Evolutionary conservation across 2,797 vertebrate genomes (phyloP).

Genomic region (Oreochromis mossambicus): DNA sequence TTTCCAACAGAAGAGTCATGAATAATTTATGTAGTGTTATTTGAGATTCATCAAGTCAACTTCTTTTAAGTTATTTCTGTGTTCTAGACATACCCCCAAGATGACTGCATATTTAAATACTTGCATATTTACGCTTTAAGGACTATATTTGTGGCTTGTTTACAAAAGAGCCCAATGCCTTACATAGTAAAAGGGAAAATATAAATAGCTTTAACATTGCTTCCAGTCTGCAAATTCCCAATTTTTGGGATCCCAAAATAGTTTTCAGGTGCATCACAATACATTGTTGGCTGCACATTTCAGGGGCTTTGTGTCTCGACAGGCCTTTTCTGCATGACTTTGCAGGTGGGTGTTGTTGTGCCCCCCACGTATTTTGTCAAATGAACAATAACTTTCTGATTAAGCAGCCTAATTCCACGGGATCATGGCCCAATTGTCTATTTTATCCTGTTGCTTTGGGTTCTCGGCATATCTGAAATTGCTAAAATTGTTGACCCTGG

Average conservation of each 20-base stretch:
- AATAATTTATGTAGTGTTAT: neutral
- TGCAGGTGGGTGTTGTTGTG: constrained; percentile 67
- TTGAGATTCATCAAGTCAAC: neutral
- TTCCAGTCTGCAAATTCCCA: constrained; percentile 12
- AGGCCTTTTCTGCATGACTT: constrained; percentile 71
- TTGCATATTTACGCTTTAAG: neutral
- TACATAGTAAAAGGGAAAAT: neutral
- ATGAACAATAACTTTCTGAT: constrained; percentile 72
- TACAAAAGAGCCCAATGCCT: neutral
- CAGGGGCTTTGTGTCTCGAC: constrained; percentile 51
- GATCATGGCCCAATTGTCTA: constrained; percentile 73
- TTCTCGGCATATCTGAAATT: constrained; percentile 76
- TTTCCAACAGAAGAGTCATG: neutral
- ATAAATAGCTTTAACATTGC: neutral
- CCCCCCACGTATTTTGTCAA: constrained; percentile 58
- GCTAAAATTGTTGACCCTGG: constrained; percentile 73
- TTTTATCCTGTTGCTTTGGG: constrained; percentile 68
- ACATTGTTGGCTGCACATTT: constrained; percentile 39
- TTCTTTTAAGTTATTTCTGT: neutral
- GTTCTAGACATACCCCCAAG: neutral
- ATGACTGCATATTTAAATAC: neutral
- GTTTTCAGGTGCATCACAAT: constrained; percentile 54
- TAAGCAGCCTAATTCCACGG: constrained; percentile 68
- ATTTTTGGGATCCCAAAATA: constrained; percentile 67
- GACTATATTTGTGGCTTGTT: neutral